These are phyloP conservation scores for Mastomys natalensis DNA, from an alignment of 2,113 vertebrate genomes.

Conservation along the genomic window DNA sequence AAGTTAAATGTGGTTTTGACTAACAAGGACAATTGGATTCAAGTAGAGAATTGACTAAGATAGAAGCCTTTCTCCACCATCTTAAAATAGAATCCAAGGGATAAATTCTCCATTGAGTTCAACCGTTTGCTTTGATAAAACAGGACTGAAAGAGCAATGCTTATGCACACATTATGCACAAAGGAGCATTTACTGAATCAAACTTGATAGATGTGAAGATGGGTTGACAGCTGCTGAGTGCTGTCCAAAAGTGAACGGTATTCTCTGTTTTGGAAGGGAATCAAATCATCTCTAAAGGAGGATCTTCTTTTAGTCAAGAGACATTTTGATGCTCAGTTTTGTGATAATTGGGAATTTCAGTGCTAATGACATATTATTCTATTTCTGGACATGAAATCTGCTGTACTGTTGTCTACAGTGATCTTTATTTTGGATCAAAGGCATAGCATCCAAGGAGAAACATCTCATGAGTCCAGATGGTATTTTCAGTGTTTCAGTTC, in stretches of 20 bases:
- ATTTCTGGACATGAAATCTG: not conserved
- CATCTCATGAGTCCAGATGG: not conserved
- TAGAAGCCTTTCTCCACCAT: not conserved
- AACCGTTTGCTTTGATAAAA: not conserved
- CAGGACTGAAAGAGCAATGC: not conserved
- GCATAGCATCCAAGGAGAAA: not conserved
- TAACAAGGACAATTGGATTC: not conserved
- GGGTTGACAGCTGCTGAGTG: not conserved
- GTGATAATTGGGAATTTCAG: not conserved
- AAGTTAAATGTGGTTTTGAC: not conserved
- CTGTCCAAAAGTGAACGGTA: not conserved
- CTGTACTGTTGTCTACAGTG: not conserved
- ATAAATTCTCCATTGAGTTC: not conserved
- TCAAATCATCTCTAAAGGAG: not conserved
- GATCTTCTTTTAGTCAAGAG: not conserved
- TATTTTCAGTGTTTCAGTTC: not conserved
- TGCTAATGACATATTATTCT: not conserved
- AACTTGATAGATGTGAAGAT: not conserved
- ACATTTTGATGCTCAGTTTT: not conserved
- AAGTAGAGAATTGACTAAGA: accelerated
- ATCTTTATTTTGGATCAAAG: not conserved
- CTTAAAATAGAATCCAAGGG: not conserved
- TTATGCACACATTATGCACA: not conserved
- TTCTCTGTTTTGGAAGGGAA: not conserved
- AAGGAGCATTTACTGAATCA: not conserved